Evolutionary conservation across 2,113 vertebrate genomes (phyloP).

Genomic region (Promerops cafer): DNA sequence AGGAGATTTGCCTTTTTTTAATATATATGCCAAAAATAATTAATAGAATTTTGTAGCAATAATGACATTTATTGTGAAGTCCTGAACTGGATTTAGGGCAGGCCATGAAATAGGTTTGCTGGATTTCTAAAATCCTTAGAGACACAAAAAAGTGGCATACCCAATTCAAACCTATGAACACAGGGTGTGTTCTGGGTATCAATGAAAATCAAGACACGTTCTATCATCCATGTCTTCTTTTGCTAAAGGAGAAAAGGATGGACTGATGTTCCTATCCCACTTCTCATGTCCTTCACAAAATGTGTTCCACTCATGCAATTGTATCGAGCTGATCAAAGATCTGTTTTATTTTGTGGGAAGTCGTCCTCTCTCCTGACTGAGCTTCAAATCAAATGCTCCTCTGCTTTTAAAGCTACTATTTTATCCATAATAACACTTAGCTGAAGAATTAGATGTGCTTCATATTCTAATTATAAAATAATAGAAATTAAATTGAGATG

Average conservation of each 20-base stretch:
- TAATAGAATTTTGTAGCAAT: not conserved
- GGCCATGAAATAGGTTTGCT: not conserved
- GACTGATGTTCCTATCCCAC: not conserved
- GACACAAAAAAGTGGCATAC: not conserved
- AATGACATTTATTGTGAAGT: constrained; percentile 35
- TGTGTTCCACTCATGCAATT: not conserved
- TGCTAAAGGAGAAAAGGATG: not conserved
- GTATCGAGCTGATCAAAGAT: rapidly evolving
- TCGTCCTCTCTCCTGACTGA: not conserved
- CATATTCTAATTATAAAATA: not conserved
- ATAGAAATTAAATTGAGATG: not conserved
- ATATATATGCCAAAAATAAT: constrained; percentile 46
- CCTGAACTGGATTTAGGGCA: not conserved
- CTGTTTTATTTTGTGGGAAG: not conserved
- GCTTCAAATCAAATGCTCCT: not conserved
- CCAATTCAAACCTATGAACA: not conserved
- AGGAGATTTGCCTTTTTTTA: not conserved
- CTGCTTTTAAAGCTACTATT: not conserved
- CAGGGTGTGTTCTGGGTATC: not conserved
- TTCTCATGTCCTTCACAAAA: not conserved
- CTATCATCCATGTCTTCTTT: not conserved
- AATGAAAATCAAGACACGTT: not conserved
- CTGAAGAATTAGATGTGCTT: not conserved
- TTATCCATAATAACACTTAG: not conserved
- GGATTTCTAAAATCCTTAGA: not conserved